Percentiles rank a stretch among this genome's conserved stretches.
Conservation (phyloP, 64 coral and sea anemone genomes). For the Actinia tenebrosa region DNA sequence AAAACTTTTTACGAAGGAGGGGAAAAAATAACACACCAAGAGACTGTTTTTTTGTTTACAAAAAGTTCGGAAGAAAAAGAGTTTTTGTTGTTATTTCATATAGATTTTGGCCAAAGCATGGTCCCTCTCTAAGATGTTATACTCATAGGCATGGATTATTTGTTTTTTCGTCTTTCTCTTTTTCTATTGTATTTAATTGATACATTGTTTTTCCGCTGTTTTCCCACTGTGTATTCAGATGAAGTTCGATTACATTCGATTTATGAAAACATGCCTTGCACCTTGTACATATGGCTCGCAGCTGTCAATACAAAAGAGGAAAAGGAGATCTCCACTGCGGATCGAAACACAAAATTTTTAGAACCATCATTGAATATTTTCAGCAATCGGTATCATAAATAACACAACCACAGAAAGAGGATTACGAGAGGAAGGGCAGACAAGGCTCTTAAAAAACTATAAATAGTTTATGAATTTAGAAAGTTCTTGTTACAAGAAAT, state of each 20-base stretch:
- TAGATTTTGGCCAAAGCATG: background rate
- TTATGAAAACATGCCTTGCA: background rate
- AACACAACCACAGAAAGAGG: background rate
- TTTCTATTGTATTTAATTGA: conserved; percentile 13
- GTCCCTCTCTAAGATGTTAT: background rate
- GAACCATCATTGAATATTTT: background rate
- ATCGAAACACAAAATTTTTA: background rate
- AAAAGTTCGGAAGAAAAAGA: background rate
- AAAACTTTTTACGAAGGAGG: background rate
- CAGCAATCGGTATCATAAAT: background rate
- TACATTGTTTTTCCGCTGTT: background rate
- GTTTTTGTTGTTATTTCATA: background rate
- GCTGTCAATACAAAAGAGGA: background rate
- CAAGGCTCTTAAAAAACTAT: background rate
- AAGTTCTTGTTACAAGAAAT: background rate
- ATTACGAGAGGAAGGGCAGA: conserved; percentile 1
- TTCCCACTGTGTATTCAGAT: conserved; percentile 13
- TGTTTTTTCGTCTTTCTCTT: background rate
- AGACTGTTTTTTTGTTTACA: background rate
- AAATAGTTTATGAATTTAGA: conserved; percentile 18
- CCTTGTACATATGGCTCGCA: background rate
- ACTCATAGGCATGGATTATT: background rate
- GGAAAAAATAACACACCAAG: background rate
- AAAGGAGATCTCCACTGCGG: background rate
- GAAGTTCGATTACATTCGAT: conserved; percentile 14